These are phyloP conservation scores for Bombyx huttoni DNA, from an alignment of 2,888 invertebrate species.

Conservation along the genomic window DNA sequence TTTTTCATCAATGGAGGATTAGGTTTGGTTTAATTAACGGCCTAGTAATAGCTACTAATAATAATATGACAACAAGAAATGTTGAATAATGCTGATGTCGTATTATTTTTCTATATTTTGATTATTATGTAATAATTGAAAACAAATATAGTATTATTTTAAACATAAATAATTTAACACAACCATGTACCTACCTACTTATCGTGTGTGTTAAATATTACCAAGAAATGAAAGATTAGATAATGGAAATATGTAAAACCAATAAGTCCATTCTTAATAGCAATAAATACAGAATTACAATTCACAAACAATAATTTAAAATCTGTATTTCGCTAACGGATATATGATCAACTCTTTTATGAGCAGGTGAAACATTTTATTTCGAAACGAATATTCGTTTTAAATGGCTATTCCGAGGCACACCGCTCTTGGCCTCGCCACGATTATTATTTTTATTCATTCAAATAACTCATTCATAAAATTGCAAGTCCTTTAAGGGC, in stretches of 20 bases:
- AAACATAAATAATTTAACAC: no score
- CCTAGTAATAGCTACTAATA: background rate
- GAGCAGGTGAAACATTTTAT: constrained; percentile 37
- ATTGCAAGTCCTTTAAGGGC: constrained; percentile 54
- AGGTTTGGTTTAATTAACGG: constrained; percentile 5
- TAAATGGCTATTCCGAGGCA: constrained; percentile 33
- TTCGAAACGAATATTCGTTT: constrained; percentile 26
- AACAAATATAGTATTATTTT: no score
- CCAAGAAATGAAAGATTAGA: no score
- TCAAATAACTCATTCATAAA: constrained; percentile 70
- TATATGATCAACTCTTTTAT: constrained; percentile 48
- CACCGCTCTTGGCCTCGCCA: constrained; percentile 39
- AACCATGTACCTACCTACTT: no score
- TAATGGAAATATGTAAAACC: no score
- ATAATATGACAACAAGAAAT: background rate
- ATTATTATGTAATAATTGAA: no score
- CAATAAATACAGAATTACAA: constrained; percentile 2
- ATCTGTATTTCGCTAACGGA: constrained; percentile 6
- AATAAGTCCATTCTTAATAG: background rate
- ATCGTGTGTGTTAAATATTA: no score
- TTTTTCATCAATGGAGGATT: constrained; percentile 5
- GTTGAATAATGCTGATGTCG: no score
- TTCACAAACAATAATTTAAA: constrained; percentile 17
- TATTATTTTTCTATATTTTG: no score
- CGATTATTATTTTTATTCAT: constrained; percentile 60